Evolutionary conservation across 2,888 invertebrate species (phyloP).

Genomic region (Crepidodera aurea): DNA sequence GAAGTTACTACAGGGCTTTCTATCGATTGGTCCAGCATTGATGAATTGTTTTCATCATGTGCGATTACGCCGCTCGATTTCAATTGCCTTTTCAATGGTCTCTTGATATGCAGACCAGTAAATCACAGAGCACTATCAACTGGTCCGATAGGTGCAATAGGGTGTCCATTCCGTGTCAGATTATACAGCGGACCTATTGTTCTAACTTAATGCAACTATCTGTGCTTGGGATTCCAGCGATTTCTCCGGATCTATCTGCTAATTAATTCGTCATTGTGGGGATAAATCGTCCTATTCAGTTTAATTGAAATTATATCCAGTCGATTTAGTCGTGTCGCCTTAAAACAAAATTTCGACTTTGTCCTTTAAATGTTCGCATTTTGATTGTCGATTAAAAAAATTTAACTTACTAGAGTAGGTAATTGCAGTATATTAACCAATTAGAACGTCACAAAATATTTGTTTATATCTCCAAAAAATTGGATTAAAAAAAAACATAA

Average conservation of each 20-base stretch:
- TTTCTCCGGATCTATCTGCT: slow-evolving; percentile 39
- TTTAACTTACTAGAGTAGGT: no score
- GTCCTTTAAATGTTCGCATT: no score
- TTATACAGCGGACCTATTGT: slow-evolving; percentile 50
- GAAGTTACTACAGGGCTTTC: slow-evolving; percentile 48
- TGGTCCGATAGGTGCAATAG: slow-evolving; percentile 55
- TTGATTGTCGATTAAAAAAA: no score
- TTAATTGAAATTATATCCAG: slow-evolving; percentile 31
- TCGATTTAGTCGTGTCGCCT: slow-evolving; percentile 18
- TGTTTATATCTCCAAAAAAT: no score
- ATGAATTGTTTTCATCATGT: slow-evolving; percentile 64
- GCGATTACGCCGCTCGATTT: slow-evolving; percentile 62
- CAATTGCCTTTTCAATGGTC: slow-evolving; percentile 63
- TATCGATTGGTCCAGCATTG: slow-evolving; percentile 58
- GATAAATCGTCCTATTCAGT: slow-evolving; percentile 18
- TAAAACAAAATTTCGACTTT: not conserved
- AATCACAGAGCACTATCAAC: slow-evolving; percentile 61
- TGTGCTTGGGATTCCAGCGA: slow-evolving; percentile 33
- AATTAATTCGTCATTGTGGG: slow-evolving; percentile 37
- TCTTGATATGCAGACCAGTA: slow-evolving; percentile 59
- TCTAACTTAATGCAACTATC: slow-evolving; percentile 45
- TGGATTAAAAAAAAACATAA: no score
- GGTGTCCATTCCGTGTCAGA: slow-evolving; percentile 52
- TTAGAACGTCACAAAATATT: no score
- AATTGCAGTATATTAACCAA: no score